Evolutionary conservation across 92 coral and sea anemone genomes (phyloP).

Genomic region (Epizoanthus rinbou): DNA sequence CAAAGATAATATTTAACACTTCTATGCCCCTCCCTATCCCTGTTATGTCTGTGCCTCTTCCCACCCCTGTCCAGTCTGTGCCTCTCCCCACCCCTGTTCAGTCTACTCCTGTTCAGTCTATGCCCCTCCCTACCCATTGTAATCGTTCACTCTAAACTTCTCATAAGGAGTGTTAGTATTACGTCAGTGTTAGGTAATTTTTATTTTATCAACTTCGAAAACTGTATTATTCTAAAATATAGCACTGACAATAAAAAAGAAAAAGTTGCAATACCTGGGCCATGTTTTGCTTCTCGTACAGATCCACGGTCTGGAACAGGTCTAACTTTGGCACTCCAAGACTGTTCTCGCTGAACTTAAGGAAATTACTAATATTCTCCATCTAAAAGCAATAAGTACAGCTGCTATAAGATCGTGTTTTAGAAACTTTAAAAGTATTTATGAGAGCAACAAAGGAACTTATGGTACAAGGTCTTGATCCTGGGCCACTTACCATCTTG

Average conservation of each 20-base stretch:
- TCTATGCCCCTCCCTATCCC: background rate
- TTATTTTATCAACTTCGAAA: background rate
- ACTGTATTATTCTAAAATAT: background rate
- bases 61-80: too few relatives aligned
- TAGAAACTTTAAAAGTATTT: too few relatives aligned
- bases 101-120: too few relatives aligned
- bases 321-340: conserved; percentile 75
- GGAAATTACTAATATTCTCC: conserved; percentile 88
- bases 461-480: too few relatives aligned
- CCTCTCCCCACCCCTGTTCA: too few relatives aligned
- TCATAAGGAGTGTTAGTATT: background rate
- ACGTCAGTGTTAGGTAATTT: background rate
- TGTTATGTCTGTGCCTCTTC: too few relatives aligned
- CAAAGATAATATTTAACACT: background rate
- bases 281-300: conserved; percentile 90
- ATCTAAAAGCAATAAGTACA: conserved; percentile 52
- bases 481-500: conserved; percentile 2
- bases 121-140: too few relatives aligned
- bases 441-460: too few relatives aligned
- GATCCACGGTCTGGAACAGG: conserved; percentile 92
- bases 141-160: too few relatives aligned
- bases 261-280: conserved; percentile 54
- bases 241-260: background rate
- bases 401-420: too few relatives aligned
- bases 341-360: conserved; percentile 54